Percentiles rank a stretch among this genome's conserved stretches.
phyloP scores from a whole-genome alignment of 2,888 invertebrate genomes.

The Anoplius nigerrimus region DNA sequence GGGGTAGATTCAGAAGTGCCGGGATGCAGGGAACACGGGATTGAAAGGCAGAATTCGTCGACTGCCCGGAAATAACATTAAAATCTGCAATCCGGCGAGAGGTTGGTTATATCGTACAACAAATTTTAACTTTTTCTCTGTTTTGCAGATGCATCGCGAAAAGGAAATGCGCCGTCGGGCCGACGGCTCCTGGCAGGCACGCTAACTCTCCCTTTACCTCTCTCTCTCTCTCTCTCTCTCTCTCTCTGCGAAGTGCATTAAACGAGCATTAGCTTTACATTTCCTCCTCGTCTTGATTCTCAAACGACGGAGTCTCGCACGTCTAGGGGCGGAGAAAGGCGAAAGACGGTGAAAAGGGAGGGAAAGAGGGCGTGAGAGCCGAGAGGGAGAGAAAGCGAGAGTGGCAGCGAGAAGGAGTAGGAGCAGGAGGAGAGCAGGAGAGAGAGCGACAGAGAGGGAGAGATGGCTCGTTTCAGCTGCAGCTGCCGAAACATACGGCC shows the following conservation, averaged over 20 bases:
- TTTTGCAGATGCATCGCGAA: too few species aligned
- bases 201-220: too few species aligned
- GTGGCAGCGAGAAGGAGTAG: neutral
- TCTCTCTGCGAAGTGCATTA: too few species aligned
- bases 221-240: too few species aligned
- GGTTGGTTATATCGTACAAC: too few species aligned
- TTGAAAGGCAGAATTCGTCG: too few species aligned
- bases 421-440: neutral
- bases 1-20: neutral
- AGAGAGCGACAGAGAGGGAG: neutral
- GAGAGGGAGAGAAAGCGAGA: neutral
- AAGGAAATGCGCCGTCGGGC: too few species aligned
- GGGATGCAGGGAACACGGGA: too few species aligned
- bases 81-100: too few species aligned
- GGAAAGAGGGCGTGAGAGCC: neutral
- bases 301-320: neutral
- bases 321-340: neutral
- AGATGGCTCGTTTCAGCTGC: neutral
- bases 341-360: neutral
- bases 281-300: neutral
- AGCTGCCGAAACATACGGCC: constrained; percentile 1
- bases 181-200: too few species aligned
- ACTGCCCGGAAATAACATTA: too few species aligned
- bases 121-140: too few species aligned
- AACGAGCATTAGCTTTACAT: neutral